These are phyloP conservation scores for Nomada hirtipes DNA, from an alignment of 2,888 invertebrate species.

Conservation along the genomic window DNA sequence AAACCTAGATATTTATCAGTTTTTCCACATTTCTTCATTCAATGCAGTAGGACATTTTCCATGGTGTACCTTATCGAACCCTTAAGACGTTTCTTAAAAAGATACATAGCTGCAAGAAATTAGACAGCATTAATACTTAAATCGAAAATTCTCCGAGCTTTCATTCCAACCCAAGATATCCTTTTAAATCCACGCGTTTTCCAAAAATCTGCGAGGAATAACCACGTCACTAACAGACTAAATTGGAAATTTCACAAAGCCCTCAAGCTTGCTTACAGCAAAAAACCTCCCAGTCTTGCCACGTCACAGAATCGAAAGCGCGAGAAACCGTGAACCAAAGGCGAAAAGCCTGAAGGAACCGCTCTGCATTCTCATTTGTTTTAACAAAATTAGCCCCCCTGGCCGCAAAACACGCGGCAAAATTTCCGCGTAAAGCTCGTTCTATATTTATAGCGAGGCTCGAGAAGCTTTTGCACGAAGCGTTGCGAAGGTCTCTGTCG, in stretches of 20 bases:
- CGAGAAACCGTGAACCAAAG: conserved; percentile 3
- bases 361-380: conserved; percentile 3
- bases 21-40: not conserved
- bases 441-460: not conserved
- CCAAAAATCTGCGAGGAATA: no score
- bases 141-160: no score
- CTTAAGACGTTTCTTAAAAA: no score
- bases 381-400: conserved; percentile 41
- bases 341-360: not conserved
- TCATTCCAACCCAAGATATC: no score
- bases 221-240: not conserved
- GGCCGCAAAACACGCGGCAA: conserved; percentile 9
- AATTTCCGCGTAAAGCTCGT: not conserved
- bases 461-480: conserved; percentile 17
- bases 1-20: conserved; percentile 2
- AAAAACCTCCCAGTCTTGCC: not conserved
- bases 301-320: conserved; percentile 11
- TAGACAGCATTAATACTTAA: no score
- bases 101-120: no score
- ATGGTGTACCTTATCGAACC: no score
- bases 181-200: no score
- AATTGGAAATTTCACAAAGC: not conserved
- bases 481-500: not conserved
- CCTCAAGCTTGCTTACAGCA: not conserved
- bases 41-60: no score